Conservation (phyloP, 1,140 invertebrate genomes). For the fruit fly (Drosophila melanogaster) region Release_6_plus_ISO1_MT NT_033779.5:1172501-1173000, state of each 20-base stretch:
- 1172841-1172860: too few relatives aligned
- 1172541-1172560: slow-evolving; percentile 24
- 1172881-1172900: not conserved
- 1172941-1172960: too few relatives aligned
- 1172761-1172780: slow-evolving; percentile 8
- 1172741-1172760: slow-evolving; percentile 61
- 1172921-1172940: too few relatives aligned
- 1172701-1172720: slow-evolving; percentile 35
- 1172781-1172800: slow-evolving; percentile 12
- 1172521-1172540: slow-evolving; percentile 9
- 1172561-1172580: slow-evolving; percentile 11
- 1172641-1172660: not conserved
- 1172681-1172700: slow-evolving; percentile 23
- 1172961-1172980: too few relatives aligned
- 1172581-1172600: slow-evolving; percentile 55
- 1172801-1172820: not conserved
- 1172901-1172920: too few relatives aligned
- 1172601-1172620: slow-evolving; percentile 73
- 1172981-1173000: not conserved
- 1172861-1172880: too few relatives aligned
- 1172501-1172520: slow-evolving; percentile 25
- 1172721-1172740: slow-evolving; percentile 51
- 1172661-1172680: not conserved
- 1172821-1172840: not conserved
- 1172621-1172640: not conserved